Base-by-base conservation (phyloP, 2,797 vertebrate species). In the Coranthus polyacanthus region DNA sequence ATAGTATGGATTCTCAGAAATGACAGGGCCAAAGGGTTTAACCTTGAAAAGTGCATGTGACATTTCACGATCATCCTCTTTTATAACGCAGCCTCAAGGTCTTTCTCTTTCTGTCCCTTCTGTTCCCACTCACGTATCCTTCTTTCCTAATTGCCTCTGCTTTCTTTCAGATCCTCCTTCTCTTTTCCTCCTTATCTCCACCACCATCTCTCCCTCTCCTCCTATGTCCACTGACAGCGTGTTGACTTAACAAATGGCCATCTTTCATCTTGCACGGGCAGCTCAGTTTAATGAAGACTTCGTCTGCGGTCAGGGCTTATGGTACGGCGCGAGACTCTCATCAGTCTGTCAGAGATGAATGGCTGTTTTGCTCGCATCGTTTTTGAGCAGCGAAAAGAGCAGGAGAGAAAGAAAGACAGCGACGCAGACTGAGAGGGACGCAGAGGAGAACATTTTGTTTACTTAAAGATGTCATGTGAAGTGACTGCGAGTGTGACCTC, bases 221-320 rank as follows among this genome's bases (percentile, higher is more conserved):
- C 18, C 34, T 5, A 34, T 12, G 20, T 49, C 53, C 21, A 0
- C 64, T 47, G 69, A 79, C 75, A 57, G 50, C 11, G 12, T 34
- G 53, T 61, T 73, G 75, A 87, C 73, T 78, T 78, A 72, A 81
- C 69, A 81, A 88, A 85, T 70, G 61, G 54, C 39, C 41, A 39
- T 66, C 63, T 72, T 81, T 86, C 75, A 80, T 85, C 78, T 62
- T 44, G 15, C 11, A 24, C 32, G 8, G 70, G 42, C 41, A 0
- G 22, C 43, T 55, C 20, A 3, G 32, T 69, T 66, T 71, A 85
- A 82, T 75, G 62, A 80, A 78, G 72, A 66, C 61, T 54, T 51
- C 22, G 62, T 51, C 34, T 39, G 67, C 1, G 4, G 57, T 62
- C 53, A 12, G 53, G 21, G 50, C 32, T 46, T 36, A 17, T 34